phyloP scores from a whole-genome alignment of 2,797 vertebrate genomes.

The Chloroceryle amazona region DNA sequence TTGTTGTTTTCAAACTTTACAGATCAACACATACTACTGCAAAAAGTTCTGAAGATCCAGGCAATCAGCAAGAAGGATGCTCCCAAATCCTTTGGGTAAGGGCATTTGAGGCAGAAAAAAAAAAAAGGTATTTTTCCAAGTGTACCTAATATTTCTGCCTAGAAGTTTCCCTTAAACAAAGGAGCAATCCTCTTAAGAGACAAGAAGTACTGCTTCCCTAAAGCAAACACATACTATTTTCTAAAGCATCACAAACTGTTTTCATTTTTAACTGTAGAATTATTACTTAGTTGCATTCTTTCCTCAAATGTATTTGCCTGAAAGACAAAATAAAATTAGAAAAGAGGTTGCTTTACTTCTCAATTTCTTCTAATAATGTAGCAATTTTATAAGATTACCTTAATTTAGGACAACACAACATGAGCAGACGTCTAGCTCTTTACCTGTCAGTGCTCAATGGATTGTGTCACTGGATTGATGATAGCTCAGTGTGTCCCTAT shows the following conservation, averaged over 20 bases:
- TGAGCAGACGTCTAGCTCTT: neutral
- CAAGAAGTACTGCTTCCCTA: neutral
- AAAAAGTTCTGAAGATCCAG: neutral
- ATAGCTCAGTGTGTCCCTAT: neutral
- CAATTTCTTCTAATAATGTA: neutral
- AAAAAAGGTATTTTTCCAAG: neutral
- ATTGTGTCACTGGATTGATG: neutral
- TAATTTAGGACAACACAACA: neutral
- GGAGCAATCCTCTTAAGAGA: neutral
- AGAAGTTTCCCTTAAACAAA: neutral
- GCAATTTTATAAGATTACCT: neutral
- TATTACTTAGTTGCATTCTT: neutral
- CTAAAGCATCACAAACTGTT: neutral
- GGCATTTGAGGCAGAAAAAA: neutral
- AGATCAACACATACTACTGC: neutral
- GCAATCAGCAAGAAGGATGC: neutral
- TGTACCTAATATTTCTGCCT: neutral
- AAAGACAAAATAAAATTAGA: neutral
- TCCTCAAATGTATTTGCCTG: neutral
- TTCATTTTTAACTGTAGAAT: neutral
- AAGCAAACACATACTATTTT: neutral
- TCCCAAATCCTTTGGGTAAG: neutral
- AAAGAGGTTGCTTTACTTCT: neutral
- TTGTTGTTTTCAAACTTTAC: neutral
- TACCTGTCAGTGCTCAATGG: neutral